These are phyloP conservation scores for Phymatocera aterrima DNA, from an alignment of 2,888 invertebrate genomes.

Conservation along the genomic window DNA sequence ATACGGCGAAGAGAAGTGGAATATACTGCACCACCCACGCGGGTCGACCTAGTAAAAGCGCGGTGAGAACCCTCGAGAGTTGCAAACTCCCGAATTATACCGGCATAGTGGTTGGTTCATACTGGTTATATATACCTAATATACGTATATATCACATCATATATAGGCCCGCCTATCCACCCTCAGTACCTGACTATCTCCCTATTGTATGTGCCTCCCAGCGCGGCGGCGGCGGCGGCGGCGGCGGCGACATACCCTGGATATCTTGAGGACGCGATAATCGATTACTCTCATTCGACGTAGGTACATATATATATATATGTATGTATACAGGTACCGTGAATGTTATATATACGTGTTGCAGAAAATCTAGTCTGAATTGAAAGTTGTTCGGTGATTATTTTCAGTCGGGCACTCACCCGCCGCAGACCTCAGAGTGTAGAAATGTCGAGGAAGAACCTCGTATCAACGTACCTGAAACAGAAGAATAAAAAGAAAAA, in stretches of 20 bases:
- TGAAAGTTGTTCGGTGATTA: background rate
- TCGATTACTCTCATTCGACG: background rate
- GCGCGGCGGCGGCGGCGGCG: background rate
- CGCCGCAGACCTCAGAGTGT: background rate
- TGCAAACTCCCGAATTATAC: slow-evolving; percentile 32
- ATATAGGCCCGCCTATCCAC: background rate
- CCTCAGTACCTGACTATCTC: too few species aligned
- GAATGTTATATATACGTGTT: background rate
- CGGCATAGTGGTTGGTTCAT: background rate
- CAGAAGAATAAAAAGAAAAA: slow-evolving; percentile 30
- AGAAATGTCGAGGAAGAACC: background rate
- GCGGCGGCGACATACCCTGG: background rate
- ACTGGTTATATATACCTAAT: background rate
- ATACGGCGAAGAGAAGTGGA: slow-evolving; percentile 1
- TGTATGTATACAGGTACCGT: background rate
- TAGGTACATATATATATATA: background rate
- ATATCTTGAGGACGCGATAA: slow-evolving; percentile 17
- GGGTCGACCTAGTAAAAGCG: slow-evolving; percentile 42
- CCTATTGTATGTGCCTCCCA: background rate
- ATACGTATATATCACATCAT: background rate
- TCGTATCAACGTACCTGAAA: slow-evolving; percentile 55
- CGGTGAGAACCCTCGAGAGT: slow-evolving; percentile 44
- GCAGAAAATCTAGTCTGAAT: background rate
- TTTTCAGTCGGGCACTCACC: background rate
- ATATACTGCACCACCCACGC: slow-evolving; percentile 38